Conservation (phyloP, 2,888 invertebrate species). For the Eugnorisma glareosa region DNA sequence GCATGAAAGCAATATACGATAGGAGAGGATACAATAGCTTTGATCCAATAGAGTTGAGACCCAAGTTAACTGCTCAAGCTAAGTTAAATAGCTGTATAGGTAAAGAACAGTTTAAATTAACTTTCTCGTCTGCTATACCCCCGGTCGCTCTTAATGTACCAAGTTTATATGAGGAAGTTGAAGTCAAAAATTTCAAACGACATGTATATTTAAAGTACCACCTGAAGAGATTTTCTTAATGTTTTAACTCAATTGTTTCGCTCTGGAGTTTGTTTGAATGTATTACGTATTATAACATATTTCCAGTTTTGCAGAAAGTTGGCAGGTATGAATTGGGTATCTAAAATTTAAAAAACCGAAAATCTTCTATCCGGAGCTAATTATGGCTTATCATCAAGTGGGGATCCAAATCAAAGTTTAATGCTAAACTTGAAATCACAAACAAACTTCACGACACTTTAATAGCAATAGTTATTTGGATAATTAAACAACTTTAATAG, state of each 20-base stretch:
- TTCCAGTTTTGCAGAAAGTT: neutral
- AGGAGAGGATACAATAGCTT: constrained; percentile 47
- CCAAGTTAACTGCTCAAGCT: constrained; percentile 39
- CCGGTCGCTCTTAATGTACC: constrained; percentile 62
- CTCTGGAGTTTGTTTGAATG: constrained; percentile 19
- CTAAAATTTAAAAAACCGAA: too few species aligned
- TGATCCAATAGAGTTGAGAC: constrained; percentile 44
- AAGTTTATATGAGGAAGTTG: constrained; percentile 64
- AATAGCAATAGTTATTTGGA: too few species aligned
- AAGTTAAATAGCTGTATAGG: constrained; percentile 69
- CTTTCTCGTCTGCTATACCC: constrained; percentile 66
- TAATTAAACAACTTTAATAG: neutral
- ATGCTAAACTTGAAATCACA: too few species aligned
- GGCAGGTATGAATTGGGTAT: too few species aligned
- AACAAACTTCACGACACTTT: neutral
- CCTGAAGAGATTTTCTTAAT: constrained; percentile 48
- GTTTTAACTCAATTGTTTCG: constrained; percentile 40
- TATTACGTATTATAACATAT: neutral
- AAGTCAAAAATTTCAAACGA: constrained; percentile 54
- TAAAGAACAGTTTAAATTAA: constrained; percentile 73
- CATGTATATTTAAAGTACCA: constrained; percentile 49
- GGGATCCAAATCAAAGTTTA: neutral
- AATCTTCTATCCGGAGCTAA: neutral
- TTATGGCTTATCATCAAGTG: neutral
- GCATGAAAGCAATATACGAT: constrained; percentile 35